phyloP scores from a whole-genome alignment of 2,888 invertebrate species.

The Andrena flavipes region DNA sequence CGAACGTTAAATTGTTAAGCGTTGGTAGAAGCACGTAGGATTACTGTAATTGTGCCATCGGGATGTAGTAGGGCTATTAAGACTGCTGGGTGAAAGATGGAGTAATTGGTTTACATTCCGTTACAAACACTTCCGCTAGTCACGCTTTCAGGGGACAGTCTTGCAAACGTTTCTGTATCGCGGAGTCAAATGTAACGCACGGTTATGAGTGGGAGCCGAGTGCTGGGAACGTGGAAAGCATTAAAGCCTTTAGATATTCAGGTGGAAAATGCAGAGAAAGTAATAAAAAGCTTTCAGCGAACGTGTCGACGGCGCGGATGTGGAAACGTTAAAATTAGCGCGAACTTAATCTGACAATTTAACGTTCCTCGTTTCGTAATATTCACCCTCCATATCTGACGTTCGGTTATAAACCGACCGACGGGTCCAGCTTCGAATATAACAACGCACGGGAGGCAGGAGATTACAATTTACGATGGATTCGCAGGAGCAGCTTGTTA shows the following conservation, averaged over 20 bases:
- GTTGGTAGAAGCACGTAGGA: too few relatives aligned
- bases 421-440: background rate
- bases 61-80: too few relatives aligned
- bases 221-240: background rate
- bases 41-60: too few relatives aligned
- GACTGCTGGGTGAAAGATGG: too few relatives aligned
- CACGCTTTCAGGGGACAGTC: too few relatives aligned
- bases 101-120: too few relatives aligned
- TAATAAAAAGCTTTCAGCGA: background rate
- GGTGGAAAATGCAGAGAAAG: background rate
- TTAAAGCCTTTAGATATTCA: background rate
- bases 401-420: background rate
- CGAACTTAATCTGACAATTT: background rate
- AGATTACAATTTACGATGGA: background rate
- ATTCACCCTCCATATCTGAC: background rate
- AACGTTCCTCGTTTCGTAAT: background rate
- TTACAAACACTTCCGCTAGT: too few relatives aligned
- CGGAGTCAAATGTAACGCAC: too few relatives aligned
- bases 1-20: too few relatives aligned
- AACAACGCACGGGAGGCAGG: background rate
- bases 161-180: too few relatives aligned
- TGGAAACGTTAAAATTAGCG: slow-evolving; percentile 2
- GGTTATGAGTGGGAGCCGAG: background rate
- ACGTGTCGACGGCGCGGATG: background rate
- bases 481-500: too few relatives aligned